These are phyloP conservation scores for Mustelus asterias DNA, from an alignment of 2,113 vertebrate species.

Conservation along the genomic window DNA sequence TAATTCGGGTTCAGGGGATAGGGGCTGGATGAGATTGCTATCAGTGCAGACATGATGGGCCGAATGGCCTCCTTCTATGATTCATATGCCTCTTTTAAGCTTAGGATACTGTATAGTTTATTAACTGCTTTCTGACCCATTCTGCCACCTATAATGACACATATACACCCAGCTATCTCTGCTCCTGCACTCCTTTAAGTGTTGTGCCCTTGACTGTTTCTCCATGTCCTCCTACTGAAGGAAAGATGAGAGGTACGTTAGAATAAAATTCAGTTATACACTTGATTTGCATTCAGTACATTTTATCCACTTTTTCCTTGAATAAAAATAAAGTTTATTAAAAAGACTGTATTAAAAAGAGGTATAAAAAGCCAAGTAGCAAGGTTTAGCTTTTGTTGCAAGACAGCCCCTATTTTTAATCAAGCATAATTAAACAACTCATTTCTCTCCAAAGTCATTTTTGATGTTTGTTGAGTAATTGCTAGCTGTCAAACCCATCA, in stretches of 20 bases:
- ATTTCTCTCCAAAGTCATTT: neutral
- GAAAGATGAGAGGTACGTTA: neutral
- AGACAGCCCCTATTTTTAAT: neutral
- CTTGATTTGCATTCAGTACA: neutral
- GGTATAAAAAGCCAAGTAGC: neutral
- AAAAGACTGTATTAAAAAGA: neutral
- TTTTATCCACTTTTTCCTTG: neutral
- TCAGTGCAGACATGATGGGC: too few relatives aligned
- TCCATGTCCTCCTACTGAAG: too few relatives aligned
- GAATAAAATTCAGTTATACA: neutral
- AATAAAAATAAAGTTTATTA: neutral
- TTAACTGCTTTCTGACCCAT: too few relatives aligned
- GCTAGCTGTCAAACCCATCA: neutral
- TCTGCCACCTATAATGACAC: too few relatives aligned
- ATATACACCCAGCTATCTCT: too few relatives aligned
- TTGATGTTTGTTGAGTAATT: conserved; percentile 19
- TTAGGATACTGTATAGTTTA: too few relatives aligned
- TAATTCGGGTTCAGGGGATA: too few relatives aligned
- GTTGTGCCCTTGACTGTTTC: too few relatives aligned
- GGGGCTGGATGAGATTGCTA: too few relatives aligned
- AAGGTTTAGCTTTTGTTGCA: neutral
- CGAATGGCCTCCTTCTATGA: too few relatives aligned
- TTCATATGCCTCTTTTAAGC: too few relatives aligned
- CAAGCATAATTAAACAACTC: neutral
- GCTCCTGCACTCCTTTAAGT: too few relatives aligned